Base-by-base conservation (phyloP, 2,797 vertebrate genomes). In the Cryptoprocta ferox region DNA sequence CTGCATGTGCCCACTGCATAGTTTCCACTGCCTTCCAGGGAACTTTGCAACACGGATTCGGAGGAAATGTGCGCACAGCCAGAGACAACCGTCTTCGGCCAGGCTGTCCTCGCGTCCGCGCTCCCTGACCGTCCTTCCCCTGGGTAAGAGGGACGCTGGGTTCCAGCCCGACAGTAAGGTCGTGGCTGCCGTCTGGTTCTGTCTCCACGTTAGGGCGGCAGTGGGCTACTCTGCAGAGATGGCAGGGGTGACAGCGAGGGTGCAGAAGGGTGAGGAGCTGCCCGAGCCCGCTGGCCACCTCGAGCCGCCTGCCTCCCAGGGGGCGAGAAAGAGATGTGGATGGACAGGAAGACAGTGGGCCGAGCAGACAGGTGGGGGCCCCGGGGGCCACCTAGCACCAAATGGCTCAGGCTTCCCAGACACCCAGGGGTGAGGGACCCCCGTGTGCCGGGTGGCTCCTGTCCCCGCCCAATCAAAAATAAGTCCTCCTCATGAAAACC, bases 341-440 rank as follows among this genome's bases (percentile, higher is more conserved):
- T 65, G 76, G 97, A 89, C 35, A 82, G 91, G 91, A 78, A 82
- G 68, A 18, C 16, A 78, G 14, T 80, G 95, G 98, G 80, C 82
- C 56, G 50, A 88, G 96, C 96, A 97, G 98, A 95, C 92, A 66
- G 87, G 95, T 86, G 75, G 95, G 94, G 88, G 66, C 56, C 7
- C 14, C n/a, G 73, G 91, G 65, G 94, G 89, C 93, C 92, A 75
- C 7, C 4, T 16, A 32, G 24, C 0, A 1, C 35, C 1, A 39
- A 28, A n/a, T 14, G 45, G 26, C 78, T 95, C 6, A 2, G 26
- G n/a, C 45, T 32, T 71, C 59, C 50, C 18, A n/a, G 32, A 56
- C 2, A 2, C 35, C 24, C 9, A 11, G 32, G 0, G 2, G 42
- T 3, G 42, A 56, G 45, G 32, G 16, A 21, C 6, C 18, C 32